Evolutionary conservation across 2,888 invertebrate species (phyloP), one percentile per base, ranked within the genome.

Genomic region (Quadriops clusia): DNA sequence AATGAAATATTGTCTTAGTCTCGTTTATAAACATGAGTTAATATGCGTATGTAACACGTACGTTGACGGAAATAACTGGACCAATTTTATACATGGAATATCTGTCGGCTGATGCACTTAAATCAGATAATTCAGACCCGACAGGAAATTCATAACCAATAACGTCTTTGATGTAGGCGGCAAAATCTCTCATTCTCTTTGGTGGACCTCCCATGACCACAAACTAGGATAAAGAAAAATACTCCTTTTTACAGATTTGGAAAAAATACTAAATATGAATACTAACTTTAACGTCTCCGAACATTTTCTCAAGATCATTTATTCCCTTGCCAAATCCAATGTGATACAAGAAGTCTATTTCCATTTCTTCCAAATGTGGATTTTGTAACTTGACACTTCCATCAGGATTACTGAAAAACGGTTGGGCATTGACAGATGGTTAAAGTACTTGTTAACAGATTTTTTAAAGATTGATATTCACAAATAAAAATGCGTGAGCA

Each of bases 131-230:
- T 11, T 61, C 58, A 2, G 56, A 53, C 2, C 63, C 65, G 2
- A 56, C 46, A 9, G 56, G 58, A 7, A 64, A 44, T 1, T 62
- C 54, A 11, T 65, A 46, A 1, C 60, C 57, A 2, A 77, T 53
- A 16, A 69, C 60, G 1, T 60, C 43, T 5, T 61, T 55, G 41
- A 77, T 63, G 48, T 64, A 68, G 35, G 64, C 49, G 1, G 77
- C 77, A 38, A 77, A 73, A 29, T 65, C 64, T 28, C 66, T 60
- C 77, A 79, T 78, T 4, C 78, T 59, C 15, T 65, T 55, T 14
- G 74, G 70, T 1, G 76, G 74, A 1, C 78, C 78, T 2, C 78
- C 78, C 63, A 77, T 72, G 41, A 75, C 74, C 2, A 79, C 73
- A 47, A 76, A 78, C 74, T 76, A 24, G 24, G 12, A 22, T 17